These are phyloP conservation scores for Tichodroma muraria DNA, from an alignment of 2,113 vertebrate genomes.

Conservation along the genomic window DNA sequence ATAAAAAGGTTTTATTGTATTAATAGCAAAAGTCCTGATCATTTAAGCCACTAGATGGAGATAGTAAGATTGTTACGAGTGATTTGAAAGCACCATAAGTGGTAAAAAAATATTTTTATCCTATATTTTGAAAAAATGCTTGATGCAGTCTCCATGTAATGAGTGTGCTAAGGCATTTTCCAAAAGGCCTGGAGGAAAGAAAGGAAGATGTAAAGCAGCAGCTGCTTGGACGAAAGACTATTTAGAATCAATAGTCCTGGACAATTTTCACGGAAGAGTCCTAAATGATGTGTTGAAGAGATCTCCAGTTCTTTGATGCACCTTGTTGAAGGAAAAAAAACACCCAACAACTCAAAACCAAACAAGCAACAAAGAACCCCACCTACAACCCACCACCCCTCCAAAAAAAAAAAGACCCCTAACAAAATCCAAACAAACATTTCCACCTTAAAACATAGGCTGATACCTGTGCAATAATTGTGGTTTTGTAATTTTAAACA, in stretches of 20 bases:
- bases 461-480: neutral
- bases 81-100: neutral
- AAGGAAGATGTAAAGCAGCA: neutral
- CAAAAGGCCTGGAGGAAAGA: neutral
- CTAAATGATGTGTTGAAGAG: neutral
- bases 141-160: neutral
- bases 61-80: slow-evolving; percentile 20
- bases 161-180: neutral
- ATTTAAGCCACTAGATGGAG: slow-evolving; percentile 59
- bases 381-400: neutral
- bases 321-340: neutral
- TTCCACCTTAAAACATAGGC: neutral
- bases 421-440: neutral
- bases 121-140: neutral
- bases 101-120: neutral
- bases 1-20: neutral
- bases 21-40: slow-evolving; percentile 1
- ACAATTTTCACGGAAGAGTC: neutral
- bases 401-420: neutral
- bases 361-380: neutral
- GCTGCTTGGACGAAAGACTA: neutral
- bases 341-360: neutral
- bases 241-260: neutral
- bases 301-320: neutral
- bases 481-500: neutral